Evolutionary conservation across 2,113 vertebrate genomes (phyloP).

Genomic region (Thymallus thymallus): DNA sequence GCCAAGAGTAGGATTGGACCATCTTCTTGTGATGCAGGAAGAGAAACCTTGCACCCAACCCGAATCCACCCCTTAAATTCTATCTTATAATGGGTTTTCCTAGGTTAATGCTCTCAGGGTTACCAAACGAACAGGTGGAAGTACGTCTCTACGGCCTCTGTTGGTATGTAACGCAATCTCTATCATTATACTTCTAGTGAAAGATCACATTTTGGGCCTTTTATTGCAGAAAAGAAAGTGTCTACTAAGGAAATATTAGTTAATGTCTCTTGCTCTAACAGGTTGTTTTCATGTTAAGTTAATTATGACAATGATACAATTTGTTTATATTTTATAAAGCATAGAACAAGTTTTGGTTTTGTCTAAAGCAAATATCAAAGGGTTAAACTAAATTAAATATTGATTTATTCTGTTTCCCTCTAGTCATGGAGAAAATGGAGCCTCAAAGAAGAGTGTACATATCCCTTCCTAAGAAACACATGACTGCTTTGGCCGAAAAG

Average conservation of each 20-base stretch:
- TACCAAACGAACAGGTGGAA: background rate
- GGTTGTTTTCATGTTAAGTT: background rate
- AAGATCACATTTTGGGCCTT: background rate
- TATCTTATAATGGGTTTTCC: background rate
- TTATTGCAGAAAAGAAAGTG: background rate
- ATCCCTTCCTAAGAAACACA: conserved; percentile 38
- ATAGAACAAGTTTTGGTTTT: too few species aligned
- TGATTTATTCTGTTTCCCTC: background rate
- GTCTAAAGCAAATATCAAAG: too few species aligned
- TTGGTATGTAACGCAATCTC: background rate
- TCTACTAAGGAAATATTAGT: background rate
- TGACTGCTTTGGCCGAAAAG: conserved; percentile 1
- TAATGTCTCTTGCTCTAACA: background rate
- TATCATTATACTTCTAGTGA: background rate
- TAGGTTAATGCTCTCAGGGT: background rate
- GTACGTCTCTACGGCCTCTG: background rate
- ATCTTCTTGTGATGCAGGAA: too few species aligned
- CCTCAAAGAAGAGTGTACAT: conserved; percentile 28
- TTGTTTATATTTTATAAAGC: too few species aligned
- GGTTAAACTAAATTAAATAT: background rate
- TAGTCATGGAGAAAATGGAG: background rate
- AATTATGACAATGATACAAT: background rate
- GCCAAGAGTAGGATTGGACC: too few species aligned
- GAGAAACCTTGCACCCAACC: too few species aligned
- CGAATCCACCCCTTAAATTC: too few species aligned